phyloP scores from a whole-genome alignment of 2,797 vertebrate species.

The Myotis planiceps region DNA sequence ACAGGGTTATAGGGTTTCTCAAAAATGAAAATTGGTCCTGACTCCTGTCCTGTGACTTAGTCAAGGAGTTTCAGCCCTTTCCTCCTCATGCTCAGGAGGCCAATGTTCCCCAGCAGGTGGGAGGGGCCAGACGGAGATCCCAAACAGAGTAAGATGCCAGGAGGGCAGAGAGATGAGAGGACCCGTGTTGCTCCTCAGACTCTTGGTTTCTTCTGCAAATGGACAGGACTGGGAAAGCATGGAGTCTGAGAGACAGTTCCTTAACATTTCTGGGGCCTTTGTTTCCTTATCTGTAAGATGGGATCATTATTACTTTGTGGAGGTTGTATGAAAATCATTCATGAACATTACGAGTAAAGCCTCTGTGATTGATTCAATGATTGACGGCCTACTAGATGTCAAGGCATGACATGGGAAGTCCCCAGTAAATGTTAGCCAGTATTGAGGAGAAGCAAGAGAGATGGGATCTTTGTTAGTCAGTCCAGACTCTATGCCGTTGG shows the following conservation, averaged over 20 bases:
- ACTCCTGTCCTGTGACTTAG: not conserved
- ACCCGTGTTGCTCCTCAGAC: not conserved
- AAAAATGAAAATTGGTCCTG: not conserved
- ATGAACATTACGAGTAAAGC: not conserved
- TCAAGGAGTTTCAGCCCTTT: not conserved
- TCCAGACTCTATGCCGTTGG: not conserved
- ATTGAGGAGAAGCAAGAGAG: not conserved
- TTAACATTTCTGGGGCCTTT: not conserved
- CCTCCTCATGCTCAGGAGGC: not conserved
- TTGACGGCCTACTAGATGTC: not conserved
- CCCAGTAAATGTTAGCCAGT: not conserved
- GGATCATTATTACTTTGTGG: not conserved
- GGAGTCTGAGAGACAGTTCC: not conserved
- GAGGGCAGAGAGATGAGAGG: not conserved
- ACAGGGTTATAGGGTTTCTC: not conserved
- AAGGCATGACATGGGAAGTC: not conserved
- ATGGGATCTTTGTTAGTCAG: not conserved
- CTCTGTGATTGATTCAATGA: not conserved
- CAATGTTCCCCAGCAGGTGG: not conserved
- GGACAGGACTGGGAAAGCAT: not conserved
- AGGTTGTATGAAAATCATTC: not conserved
- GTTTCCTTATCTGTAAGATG: conserved; percentile 7
- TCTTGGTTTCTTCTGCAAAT: not conserved
- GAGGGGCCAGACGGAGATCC: not conserved
- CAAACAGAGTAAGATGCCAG: not conserved